Percentiles rank a stretch among this genome's conserved stretches.
These are phyloP conservation scores for Aplysia californica DNA, from an alignment of 1,140 invertebrate species.

Conservation along the genomic window DNA sequence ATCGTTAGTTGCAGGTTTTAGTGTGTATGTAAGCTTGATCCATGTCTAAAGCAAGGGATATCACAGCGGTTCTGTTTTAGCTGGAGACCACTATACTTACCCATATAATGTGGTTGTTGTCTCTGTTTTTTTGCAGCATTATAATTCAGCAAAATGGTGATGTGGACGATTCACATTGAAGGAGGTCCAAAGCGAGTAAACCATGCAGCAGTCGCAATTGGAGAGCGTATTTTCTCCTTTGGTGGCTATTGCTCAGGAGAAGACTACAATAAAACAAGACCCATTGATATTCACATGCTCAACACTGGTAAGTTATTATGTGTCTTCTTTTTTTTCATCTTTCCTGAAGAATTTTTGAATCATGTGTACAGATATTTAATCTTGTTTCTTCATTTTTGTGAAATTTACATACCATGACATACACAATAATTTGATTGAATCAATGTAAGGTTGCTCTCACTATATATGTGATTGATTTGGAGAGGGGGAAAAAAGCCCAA, in stretches of 20 bases:
- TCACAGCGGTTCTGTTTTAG: too few relatives aligned
- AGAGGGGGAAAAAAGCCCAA: too few relatives aligned
- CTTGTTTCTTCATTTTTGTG: too few relatives aligned
- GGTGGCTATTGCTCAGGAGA: slow-evolving; percentile 86
- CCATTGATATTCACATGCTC: slow-evolving; percentile 90
- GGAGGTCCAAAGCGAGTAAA: slow-evolving; percentile 86
- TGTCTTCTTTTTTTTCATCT: not conserved
- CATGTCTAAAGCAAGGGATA: too few relatives aligned
- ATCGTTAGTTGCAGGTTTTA: too few relatives aligned
- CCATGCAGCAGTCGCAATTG: slow-evolving; percentile 88
- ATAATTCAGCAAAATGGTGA: slow-evolving; percentile 49
- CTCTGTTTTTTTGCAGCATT: too few relatives aligned
- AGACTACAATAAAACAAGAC: slow-evolving; percentile 76
- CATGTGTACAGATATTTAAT: not conserved
- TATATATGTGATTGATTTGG: too few relatives aligned
- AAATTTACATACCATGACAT: too few relatives aligned
- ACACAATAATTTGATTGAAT: too few relatives aligned
- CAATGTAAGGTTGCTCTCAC: too few relatives aligned
- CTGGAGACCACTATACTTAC: too few relatives aligned
- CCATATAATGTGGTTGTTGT: too few relatives aligned
- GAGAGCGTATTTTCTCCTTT: slow-evolving; percentile 87
- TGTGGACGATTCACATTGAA: slow-evolving; percentile 84
- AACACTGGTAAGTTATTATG: slow-evolving; percentile 72
- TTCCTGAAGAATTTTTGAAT: not conserved
- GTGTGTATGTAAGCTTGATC: not conserved